phyloP scores from a whole-genome alignment of 2,888 invertebrate species.

The Oasisia sp. region DNA sequence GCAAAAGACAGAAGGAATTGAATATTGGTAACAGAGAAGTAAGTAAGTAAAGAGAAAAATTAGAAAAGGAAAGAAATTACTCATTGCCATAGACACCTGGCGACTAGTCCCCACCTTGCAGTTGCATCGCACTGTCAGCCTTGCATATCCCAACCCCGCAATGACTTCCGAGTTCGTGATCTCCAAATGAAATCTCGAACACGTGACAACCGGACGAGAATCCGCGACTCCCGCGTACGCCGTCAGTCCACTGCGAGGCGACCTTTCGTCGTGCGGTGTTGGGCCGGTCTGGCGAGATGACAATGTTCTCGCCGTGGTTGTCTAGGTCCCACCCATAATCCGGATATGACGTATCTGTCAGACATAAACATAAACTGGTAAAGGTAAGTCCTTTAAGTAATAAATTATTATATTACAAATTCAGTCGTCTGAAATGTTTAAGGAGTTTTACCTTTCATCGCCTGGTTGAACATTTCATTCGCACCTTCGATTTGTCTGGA shows the following conservation, averaged over 20 bases:
- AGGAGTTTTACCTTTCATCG: too few species aligned
- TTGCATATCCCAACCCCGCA: background rate
- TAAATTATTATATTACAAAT: too few species aligned
- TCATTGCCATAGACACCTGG: too few species aligned
- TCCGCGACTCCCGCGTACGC: background rate
- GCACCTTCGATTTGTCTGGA: too few species aligned
- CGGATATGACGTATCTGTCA: background rate
- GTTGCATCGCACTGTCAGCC: background rate
- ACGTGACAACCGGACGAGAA: conserved; percentile 17
- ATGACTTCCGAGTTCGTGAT: background rate
- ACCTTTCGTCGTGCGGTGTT: background rate
- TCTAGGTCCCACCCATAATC: background rate
- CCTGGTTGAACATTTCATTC: too few species aligned
- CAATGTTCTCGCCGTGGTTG: background rate
- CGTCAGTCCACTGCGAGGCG: background rate
- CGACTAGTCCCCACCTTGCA: background rate
- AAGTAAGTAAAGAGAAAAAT: too few species aligned
- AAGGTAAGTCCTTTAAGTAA: too few species aligned
- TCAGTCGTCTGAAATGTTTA: too few species aligned
- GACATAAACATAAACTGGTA: background rate
- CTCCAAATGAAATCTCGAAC: conserved; percentile 6
- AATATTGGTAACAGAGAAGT: too few species aligned
- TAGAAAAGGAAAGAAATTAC: too few species aligned
- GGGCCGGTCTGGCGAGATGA: background rate
- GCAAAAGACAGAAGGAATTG: too few species aligned